Percentiles rank a stretch among this genome's conserved stretches.
phyloP scores from a whole-genome alignment of 2,888 invertebrate genomes.

The Chloroclysta siterata region DNA sequence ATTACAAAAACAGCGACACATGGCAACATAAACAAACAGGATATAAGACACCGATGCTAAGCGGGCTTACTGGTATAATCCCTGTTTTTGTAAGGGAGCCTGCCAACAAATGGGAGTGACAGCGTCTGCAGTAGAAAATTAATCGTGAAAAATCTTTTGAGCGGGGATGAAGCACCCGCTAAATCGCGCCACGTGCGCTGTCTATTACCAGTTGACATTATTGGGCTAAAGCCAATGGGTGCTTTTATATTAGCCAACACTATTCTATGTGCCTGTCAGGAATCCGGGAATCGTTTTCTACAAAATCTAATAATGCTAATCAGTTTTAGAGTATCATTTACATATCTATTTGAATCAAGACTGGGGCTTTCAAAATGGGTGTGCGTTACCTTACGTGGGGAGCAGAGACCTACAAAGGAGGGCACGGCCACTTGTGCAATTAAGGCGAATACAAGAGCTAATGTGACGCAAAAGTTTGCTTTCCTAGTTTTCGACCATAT shows the following conservation, averaged over 20 bases:
- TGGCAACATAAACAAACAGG: slow-evolving; percentile 67
- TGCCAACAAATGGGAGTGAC: slow-evolving; percentile 81
- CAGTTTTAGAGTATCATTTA: too few species aligned
- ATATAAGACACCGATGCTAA: slow-evolving; percentile 70
- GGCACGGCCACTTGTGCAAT: too few species aligned
- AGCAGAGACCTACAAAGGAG: too few species aligned
- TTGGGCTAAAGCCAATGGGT: slow-evolving; percentile 71
- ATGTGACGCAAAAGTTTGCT: too few species aligned
- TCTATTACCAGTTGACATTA: slow-evolving; percentile 80
- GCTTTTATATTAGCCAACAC: slow-evolving; percentile 12
- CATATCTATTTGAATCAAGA: too few species aligned
- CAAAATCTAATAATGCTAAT: too few species aligned
- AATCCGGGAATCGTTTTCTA: too few species aligned
- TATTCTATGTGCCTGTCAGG: background rate
- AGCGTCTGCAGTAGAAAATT: slow-evolving; percentile 76
- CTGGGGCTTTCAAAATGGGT: too few species aligned
- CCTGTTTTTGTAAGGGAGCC: slow-evolving; percentile 80
- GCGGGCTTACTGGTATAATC: slow-evolving; percentile 75
- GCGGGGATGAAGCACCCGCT: slow-evolving; percentile 64
- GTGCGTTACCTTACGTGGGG: too few species aligned
- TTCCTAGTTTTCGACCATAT: too few species aligned
- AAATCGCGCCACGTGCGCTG: slow-evolving; percentile 78
- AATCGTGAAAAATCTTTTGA: slow-evolving; percentile 81
- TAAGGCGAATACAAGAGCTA: too few species aligned
- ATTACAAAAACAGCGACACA: slow-evolving; percentile 62